Evolutionary conservation across 53 echinoderm and acorn worm genomes (phyloP), one percentile per base, ranked within the genome.

Genomic region (Apostichopus leukothele): DNA sequence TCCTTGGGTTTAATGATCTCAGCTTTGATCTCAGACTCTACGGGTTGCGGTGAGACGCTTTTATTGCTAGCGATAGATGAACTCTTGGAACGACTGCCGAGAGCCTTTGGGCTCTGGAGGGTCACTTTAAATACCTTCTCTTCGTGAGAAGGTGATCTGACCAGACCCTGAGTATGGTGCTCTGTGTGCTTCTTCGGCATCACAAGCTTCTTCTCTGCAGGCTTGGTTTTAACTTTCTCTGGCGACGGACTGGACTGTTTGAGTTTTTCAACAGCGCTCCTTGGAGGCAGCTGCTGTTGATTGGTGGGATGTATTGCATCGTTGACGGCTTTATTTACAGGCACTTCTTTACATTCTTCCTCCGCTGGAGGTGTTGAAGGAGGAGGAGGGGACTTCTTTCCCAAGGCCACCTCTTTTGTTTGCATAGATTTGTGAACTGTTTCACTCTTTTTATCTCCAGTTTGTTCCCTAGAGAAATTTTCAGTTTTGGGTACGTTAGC

Each of bases 41-140:
- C 88, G 26, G 88, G 74, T 52, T 74, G 54, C 12, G 88, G 88
- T 6, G 88, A 87, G 54, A 53, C 51, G 75, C 88, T 87, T 75
- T 87, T 87, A 75, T 87, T 87, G 88, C 88, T 87, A 6, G 85
- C 66, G 50, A 85, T 85, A 3, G 88, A 87, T 3, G 88, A 87
- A 87, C 88, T 87, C 50, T 87, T 87, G 50, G 88, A 87, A 51
- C 88, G 53, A 55, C 88, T 87, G 4, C 74, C 88, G 14, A 87
- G 53, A 12, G 88, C 88, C 55, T 87, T 87, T 10, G 88, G 88
- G 20, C 88, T 87, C 51, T 87, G 88, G 5, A 87, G 59, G 4
- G 88, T 87, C 75, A 87, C 88, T 75, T 87, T 87, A 53, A 75
- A 87, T 7, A 87, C 75, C 53, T 87, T 87, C 53, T 87, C 74